A percentile compares a stretch with the other conserved stretches of the same genome.
Evolutionary conservation across 30 jellyfish, hydroid and myxozoan species (phyloP).

Genomic region (Pseudorhiza aurosa): DNA sequence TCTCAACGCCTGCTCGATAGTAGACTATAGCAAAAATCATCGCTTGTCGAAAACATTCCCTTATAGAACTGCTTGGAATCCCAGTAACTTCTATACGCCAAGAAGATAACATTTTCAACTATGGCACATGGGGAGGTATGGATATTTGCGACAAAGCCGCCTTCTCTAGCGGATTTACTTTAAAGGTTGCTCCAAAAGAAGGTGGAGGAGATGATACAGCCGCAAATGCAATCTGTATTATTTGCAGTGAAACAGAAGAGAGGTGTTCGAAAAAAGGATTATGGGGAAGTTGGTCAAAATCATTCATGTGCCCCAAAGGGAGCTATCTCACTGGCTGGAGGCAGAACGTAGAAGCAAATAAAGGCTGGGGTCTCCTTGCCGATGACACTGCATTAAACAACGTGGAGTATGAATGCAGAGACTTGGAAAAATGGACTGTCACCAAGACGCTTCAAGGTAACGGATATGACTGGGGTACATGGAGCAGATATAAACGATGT

Average conservation of each 20-base stretch:
- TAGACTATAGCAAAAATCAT: too few relatives aligned
- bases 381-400: slow-evolving; percentile 43
- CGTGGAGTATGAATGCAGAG: slow-evolving; percentile 66
- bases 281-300: slow-evolving; percentile 29
- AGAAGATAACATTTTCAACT: background rate
- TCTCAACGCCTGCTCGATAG: too few relatives aligned
- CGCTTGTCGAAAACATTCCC: too few relatives aligned
- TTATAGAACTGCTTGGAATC: slow-evolving; percentile 18
- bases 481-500: slow-evolving; percentile 23
- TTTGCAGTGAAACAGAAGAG: background rate
- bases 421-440: slow-evolving; percentile 27
- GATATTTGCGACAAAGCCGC: slow-evolving; percentile 27
- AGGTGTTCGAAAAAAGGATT: slow-evolving; percentile 15
- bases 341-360: slow-evolving; percentile 27
- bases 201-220: slow-evolving; percentile 47
- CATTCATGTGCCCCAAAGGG: slow-evolving; percentile 29
- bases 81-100: slow-evolving; percentile 1
- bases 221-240: slow-evolving; percentile 32
- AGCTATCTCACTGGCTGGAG: slow-evolving; percentile 34
- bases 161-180: slow-evolving; percentile 8
- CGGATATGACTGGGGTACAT: slow-evolving; percentile 30
- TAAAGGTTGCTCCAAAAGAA: background rate
- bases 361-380: slow-evolving; percentile 8
- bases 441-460: slow-evolving; percentile 18
- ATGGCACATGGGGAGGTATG: slow-evolving; percentile 52